Percentiles rank a stretch among this genome's conserved stretches.
These are phyloP conservation scores for Periplaneta americana DNA, from an alignment of 1,140 invertebrate genomes.

Conservation along the genomic window DNA sequence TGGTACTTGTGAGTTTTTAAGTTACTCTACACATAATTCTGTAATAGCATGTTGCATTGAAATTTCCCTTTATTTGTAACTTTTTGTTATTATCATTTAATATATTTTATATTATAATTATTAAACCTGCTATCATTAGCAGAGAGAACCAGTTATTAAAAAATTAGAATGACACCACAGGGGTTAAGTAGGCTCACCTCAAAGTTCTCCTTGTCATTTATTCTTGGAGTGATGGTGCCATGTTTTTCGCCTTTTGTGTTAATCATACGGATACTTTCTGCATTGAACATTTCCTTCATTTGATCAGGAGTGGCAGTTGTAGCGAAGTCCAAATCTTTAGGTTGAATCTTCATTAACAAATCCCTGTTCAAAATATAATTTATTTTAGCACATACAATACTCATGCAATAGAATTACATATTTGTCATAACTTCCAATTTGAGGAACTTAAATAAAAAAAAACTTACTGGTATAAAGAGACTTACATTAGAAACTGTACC, in stretches of 20 bases:
- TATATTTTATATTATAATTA: no score
- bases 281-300: slow-evolving; percentile 93
- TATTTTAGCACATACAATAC: slow-evolving; percentile 1
- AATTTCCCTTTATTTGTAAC: no score
- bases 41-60: no score
- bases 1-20: no score
- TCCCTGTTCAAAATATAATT: slow-evolving; percentile 73
- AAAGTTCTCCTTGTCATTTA: slow-evolving; percentile 93
- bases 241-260: slow-evolving; percentile 94
- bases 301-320: slow-evolving; percentile 92
- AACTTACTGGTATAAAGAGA: slow-evolving; percentile 4
- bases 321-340: slow-evolving; percentile 96
- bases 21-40: no score
- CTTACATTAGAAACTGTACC: background rate
- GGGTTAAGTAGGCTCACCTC: slow-evolving; percentile 64
- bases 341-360: slow-evolving; percentile 77
- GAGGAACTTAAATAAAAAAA: slow-evolving; percentile 15
- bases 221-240: slow-evolving; percentile 95
- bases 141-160: no score
- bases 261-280: slow-evolving; percentile 84
- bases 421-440: background rate
- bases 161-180: no score
- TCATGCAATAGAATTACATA: background rate
- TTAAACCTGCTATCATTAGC: no score
- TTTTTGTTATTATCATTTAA: no score